phyloP scores from a whole-genome alignment of 2,113 vertebrate species.

The Lethenteron reissneri region DNA sequence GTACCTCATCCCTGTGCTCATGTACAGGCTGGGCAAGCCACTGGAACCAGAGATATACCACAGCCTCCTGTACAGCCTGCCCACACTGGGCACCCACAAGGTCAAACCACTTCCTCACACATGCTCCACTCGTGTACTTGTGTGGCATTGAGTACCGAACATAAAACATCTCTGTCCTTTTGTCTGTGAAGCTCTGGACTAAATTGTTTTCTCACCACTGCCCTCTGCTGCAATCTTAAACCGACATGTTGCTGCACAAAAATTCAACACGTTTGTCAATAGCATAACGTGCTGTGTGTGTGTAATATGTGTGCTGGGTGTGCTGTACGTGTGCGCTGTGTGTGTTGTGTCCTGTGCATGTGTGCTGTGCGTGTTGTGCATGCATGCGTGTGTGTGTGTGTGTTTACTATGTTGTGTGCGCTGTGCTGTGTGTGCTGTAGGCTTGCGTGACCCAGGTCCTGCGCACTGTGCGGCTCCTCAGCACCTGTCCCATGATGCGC shows the following conservation, averaged over 20 bases:
- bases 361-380: neutral
- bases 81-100: slow-evolving; percentile 64
- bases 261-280: too few species aligned
- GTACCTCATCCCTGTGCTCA: slow-evolving; percentile 46
- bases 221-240: too few species aligned
- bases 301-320: too few species aligned
- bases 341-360: too few species aligned
- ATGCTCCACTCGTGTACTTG: too few species aligned
- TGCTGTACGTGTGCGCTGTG: too few species aligned
- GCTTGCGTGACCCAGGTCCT: slow-evolving; percentile 61
- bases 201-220: too few species aligned
- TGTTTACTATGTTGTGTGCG: slow-evolving; percentile 2
- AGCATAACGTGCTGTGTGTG: too few species aligned
- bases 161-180: too few species aligned
- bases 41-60: slow-evolving; percentile 32
- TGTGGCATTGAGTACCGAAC: too few species aligned
- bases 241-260: too few species aligned
- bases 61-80: slow-evolving; percentile 50
- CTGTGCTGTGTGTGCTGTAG: slow-evolving; percentile 21
- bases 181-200: too few species aligned
- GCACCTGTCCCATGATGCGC: slow-evolving; percentile 37
- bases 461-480: slow-evolving; percentile 40
- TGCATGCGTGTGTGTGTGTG: neutral
- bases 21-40: slow-evolving; percentile 52
- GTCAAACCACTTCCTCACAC: slow-evolving; percentile 18